Evolutionary conservation across 2,797 vertebrate genomes (phyloP).

Genomic region (Rhabdophis nuchalis): DNA sequence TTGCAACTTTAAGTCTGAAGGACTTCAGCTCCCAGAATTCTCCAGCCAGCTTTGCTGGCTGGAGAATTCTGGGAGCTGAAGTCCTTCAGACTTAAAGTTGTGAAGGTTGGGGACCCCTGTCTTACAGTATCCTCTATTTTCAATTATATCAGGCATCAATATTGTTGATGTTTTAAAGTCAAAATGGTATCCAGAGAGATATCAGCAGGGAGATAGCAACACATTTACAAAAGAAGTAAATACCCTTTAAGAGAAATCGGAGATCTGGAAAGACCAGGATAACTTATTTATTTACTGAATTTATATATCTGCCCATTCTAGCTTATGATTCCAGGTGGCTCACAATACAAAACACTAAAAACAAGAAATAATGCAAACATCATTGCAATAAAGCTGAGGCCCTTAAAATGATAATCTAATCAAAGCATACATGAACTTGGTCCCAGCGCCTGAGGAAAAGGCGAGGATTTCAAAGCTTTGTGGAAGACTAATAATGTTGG

Average conservation of each 20-base stretch:
- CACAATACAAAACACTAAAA: background rate
- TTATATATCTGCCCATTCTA: background rate
- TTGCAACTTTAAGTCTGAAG: too few relatives aligned
- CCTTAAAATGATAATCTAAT: background rate
- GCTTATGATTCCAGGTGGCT: background rate
- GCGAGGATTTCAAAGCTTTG: background rate
- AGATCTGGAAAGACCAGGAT: background rate
- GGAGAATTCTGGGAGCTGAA: too few relatives aligned
- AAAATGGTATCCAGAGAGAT: background rate
- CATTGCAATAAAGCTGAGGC: background rate
- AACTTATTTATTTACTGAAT: background rate
- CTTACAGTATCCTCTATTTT: background rate
- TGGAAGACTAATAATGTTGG: background rate
- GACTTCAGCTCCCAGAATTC: too few relatives aligned
- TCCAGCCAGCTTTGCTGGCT: too few relatives aligned
- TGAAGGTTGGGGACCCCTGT: too few relatives aligned
- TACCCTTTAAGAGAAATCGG: background rate
- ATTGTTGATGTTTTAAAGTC: background rate
- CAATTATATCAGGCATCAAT: background rate
- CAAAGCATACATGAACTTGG: background rate
- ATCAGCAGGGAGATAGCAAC: background rate
- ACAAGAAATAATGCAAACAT: background rate
- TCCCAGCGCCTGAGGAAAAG: background rate
- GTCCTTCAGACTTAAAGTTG: too few relatives aligned
- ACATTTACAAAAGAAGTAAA: background rate